Conservation (phyloP, 2,888 invertebrate genomes). For the Ephialtes manifestator region DNA sequence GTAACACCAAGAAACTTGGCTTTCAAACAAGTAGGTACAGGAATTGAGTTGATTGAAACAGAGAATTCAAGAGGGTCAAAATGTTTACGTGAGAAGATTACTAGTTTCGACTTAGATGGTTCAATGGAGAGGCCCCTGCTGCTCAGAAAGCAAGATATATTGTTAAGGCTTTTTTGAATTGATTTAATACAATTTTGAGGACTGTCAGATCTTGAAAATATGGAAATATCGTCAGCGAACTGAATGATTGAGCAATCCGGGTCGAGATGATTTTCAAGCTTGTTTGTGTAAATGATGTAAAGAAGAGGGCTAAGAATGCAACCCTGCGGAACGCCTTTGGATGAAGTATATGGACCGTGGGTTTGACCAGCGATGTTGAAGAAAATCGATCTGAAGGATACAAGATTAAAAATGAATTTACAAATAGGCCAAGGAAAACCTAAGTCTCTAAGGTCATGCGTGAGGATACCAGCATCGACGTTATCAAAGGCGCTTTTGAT, state of each 20-base stretch:
- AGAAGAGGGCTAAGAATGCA: neutral
- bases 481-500: conserved; percentile 52
- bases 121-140: conserved; percentile 1
- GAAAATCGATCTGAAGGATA: neutral
- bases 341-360: neutral
- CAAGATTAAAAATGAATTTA: neutral
- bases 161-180: neutral
- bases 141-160: neutral
- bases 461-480: conserved; percentile 20
- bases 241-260: no score
- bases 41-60: neutral
- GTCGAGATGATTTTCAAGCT: no score
- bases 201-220: neutral
- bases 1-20: conserved; percentile 23
- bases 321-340: no score
- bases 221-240: conserved; percentile 37
- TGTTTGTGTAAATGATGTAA: conserved; percentile 34
- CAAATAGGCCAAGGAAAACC: no score
- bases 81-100: conserved; percentile 1
- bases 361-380: conserved; percentile 21
- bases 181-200: neutral
- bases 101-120: conserved; percentile 34
- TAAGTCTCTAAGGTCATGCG: neutral
- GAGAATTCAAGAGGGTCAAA: neutral
- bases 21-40: neutral